Conservation (phyloP, 2,113 vertebrate species). For the Bubo scandiacus region DNA sequence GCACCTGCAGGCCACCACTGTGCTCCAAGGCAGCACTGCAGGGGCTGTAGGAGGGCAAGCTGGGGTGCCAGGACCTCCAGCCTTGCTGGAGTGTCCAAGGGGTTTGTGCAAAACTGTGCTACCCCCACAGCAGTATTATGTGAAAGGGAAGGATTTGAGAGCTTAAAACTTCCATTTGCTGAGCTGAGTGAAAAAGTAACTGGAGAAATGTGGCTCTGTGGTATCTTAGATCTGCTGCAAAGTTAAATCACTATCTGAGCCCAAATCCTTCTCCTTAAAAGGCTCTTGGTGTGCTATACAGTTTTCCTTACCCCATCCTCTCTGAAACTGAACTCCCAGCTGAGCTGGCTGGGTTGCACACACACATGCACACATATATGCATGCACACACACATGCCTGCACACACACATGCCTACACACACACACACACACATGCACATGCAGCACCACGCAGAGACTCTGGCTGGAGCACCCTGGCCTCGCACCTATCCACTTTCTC, state of each 20-base stretch:
- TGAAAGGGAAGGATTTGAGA: not conserved
- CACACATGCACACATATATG: accelerated
- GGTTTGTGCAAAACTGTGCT: not conserved
- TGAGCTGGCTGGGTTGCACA: not conserved
- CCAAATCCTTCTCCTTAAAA: conserved; percentile 14
- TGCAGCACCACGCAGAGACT: not conserved
- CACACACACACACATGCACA: too few relatives aligned
- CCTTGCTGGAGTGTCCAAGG: not conserved
- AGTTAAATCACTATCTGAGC: not conserved
- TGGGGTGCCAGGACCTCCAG: not conserved
- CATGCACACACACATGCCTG: too few relatives aligned
- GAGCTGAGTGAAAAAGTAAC: not conserved
- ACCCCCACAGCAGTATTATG: not conserved
- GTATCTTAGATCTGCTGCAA: not conserved
- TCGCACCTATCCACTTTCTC: not conserved
- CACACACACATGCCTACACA: not conserved
- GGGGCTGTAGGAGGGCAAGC: not conserved
- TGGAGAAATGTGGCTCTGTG: not conserved
- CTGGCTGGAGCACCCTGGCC: not conserved
- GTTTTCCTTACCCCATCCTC: not conserved
- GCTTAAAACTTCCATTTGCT: not conserved
- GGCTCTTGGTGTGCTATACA: not conserved
- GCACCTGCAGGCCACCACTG: not conserved
- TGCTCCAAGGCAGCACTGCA: not conserved
- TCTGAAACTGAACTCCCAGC: not conserved